A percentile compares a stretch with the other conserved stretches of the same genome.
These are phyloP conservation scores for Malurus leucopterus DNA, from an alignment of 2,797 vertebrate genomes.

Conservation along the genomic window DNA sequence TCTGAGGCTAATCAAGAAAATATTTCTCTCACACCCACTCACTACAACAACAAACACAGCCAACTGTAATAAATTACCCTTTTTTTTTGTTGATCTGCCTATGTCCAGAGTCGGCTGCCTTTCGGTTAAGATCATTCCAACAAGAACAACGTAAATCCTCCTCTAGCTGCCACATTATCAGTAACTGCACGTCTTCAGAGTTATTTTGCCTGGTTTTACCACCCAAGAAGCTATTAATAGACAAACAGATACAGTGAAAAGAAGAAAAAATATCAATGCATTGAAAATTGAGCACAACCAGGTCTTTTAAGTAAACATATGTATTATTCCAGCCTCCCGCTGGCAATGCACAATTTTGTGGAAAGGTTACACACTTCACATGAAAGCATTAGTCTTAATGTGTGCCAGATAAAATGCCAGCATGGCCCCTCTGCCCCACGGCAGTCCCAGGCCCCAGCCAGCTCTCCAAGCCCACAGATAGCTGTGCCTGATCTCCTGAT, in stretches of 20 bases:
- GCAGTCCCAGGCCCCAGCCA: neutral
- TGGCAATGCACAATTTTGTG: neutral
- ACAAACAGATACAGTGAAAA: neutral
- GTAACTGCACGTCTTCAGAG: neutral
- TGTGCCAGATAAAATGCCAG: neutral
- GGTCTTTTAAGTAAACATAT: neutral
- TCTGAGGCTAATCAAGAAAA: slow-evolving; percentile 31
- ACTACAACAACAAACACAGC: slow-evolving; percentile 17
- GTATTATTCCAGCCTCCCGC: neutral
- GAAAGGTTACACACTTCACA: neutral
- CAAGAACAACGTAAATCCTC: neutral
- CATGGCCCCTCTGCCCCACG: fast-evolving
- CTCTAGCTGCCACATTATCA: neutral
- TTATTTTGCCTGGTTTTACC: neutral
- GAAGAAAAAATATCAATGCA: neutral
- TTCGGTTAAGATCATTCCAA: neutral
- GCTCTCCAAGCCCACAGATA: neutral
- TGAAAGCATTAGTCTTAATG: neutral
- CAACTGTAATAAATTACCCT: slow-evolving; percentile 30
- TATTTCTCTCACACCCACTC: slow-evolving; percentile 53
- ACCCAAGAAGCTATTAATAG: neutral
- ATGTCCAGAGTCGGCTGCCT: neutral
- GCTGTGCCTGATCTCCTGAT: neutral
- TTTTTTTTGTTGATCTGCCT: neutral
- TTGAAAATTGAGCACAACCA: neutral